Conservation (phyloP, 2,113 vertebrate species). For the Burhinus oedicnemus region DNA sequence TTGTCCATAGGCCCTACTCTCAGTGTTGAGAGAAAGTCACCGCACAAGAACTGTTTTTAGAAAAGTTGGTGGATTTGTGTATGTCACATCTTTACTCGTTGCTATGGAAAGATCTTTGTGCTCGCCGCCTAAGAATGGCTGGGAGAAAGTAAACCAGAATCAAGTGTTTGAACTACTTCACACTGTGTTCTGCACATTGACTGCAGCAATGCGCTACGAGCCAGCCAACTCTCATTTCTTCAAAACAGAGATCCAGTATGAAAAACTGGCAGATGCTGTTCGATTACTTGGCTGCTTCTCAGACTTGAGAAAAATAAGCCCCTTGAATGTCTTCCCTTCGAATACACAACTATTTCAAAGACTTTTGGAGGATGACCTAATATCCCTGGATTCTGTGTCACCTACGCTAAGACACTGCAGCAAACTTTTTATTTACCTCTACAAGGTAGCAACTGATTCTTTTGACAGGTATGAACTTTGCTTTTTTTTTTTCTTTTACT, state of each 20-base stretch:
- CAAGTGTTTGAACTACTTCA: slow-evolving; percentile 95
- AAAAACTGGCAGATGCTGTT: slow-evolving; percentile 96
- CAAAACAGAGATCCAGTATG: slow-evolving; percentile 97
- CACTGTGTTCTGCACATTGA: slow-evolving; percentile 93
- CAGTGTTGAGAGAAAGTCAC: slow-evolving; percentile 92
- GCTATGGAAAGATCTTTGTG: slow-evolving; percentile 96
- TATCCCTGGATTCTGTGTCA: slow-evolving; percentile 84
- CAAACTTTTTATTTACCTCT: slow-evolving; percentile 97
- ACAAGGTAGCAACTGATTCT: slow-evolving; percentile 97
- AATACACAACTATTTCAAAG: slow-evolving; percentile 94
- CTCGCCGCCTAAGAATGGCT: slow-evolving; percentile 86
- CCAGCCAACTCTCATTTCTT: slow-evolving; percentile 98
- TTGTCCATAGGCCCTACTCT: slow-evolving; percentile 83
- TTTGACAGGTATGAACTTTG: slow-evolving; percentile 90
- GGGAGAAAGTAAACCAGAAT: slow-evolving; percentile 94
- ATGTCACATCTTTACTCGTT: slow-evolving; percentile 94
- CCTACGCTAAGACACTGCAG: slow-evolving; percentile 93
- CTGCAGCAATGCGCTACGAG: slow-evolving; percentile 97
- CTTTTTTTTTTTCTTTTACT: not conserved
- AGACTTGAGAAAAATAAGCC: slow-evolving; percentile 89
- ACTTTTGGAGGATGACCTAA: slow-evolving; percentile 90
- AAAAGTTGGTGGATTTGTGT: slow-evolving; percentile 97
- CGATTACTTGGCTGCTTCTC: slow-evolving; percentile 97
- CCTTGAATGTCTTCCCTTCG: slow-evolving; percentile 86
- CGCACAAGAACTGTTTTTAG: slow-evolving; percentile 96